A percentile compares a stretch with the other conserved stretches of the same genome.
phyloP scores from a whole-genome alignment of 2,888 invertebrate genomes.

The Drosophila tripunctata region DNA sequence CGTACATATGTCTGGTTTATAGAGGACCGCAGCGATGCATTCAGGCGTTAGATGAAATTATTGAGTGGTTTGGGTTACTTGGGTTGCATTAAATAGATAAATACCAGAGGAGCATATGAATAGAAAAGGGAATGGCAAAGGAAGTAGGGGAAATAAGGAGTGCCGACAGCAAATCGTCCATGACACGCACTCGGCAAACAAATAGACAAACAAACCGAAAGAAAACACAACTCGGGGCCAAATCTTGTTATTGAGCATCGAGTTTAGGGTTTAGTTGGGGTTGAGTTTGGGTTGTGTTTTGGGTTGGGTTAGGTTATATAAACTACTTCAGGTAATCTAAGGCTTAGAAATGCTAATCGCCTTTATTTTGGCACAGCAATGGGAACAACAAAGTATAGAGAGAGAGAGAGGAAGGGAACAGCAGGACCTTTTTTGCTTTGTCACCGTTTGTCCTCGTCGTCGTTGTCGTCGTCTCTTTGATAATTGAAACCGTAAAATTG shows the following conservation, averaged over 20 bases:
- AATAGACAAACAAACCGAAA: conserved; percentile 27
- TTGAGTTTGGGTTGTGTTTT: conserved; percentile 1
- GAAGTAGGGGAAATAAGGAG: conserved; percentile 10
- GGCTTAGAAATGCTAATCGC: conserved; percentile 80
- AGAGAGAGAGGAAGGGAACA: conserved; percentile 5
- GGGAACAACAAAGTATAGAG: conserved; percentile 36
- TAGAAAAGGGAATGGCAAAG: background rate
- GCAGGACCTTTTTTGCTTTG: conserved; percentile 71
- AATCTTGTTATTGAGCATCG: conserved; percentile 67
- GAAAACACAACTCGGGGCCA: conserved; percentile 36
- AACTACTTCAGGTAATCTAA: conserved; percentile 81
- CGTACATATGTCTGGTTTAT: too few relatives aligned
- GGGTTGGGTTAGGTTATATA: conserved; percentile 57
- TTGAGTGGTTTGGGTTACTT: conserved; percentile 11
- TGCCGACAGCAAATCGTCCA: conserved; percentile 38
- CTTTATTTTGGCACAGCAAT: conserved; percentile 63
- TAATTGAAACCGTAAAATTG: conserved; percentile 79
- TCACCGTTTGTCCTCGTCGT: conserved; percentile 59
- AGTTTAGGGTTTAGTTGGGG: conserved; percentile 6
- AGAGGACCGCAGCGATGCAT: conserved; percentile 50
- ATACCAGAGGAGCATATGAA: background rate
- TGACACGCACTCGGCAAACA: conserved; percentile 45
- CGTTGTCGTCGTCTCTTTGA: conserved; percentile 56
- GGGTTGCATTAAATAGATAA: conserved; percentile 34
- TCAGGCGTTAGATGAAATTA: conserved; percentile 67